Conservation (phyloP, 2,113 vertebrate genomes). For the Amia ocellicauda region DNA sequence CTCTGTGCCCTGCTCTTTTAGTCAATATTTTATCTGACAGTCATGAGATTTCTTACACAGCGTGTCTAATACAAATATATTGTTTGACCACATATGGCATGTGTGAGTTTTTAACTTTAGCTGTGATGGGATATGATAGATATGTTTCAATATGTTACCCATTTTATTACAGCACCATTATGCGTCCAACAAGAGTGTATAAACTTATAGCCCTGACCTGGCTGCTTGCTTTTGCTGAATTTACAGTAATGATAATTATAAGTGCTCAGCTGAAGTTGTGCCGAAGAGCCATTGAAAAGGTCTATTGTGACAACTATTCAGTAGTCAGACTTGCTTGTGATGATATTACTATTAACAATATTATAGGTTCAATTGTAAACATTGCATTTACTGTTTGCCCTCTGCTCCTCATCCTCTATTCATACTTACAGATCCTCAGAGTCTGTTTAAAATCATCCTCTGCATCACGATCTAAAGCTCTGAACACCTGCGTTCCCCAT, state of each 20-base stretch:
- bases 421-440: conserved; percentile 12
- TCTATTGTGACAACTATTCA: conserved; percentile 44
- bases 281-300: conserved; percentile 32
- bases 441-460: conserved; percentile 13
- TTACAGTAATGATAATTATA: conserved; percentile 21
- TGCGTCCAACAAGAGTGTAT: conserved; percentile 22
- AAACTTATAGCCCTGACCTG: conserved; percentile 26
- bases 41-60: conserved; percentile 32
- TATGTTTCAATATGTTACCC: conserved; percentile 47
- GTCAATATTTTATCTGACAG: conserved; percentile 30
- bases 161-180: conserved; percentile 37
- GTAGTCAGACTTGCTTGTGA: conserved; percentile 48
- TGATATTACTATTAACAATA: conserved; percentile 38
- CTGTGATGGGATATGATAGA: conserved; percentile 44
- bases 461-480: conserved; percentile 8
- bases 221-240: conserved; percentile 14
- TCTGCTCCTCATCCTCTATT: conserved; percentile 12
- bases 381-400: conserved; percentile 1
- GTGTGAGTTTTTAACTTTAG: conserved; percentile 39
- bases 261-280: conserved; percentile 10
- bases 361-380: conserved; percentile 23
- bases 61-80: conserved; percentile 53
- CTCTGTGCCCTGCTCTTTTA: conserved; percentile 36
- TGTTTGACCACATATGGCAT: conserved; percentile 40
- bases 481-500: conserved; percentile 17